Evolutionary conservation across 2,888 invertebrate genomes (phyloP).

Genomic region (Limenitis camilla): DNA sequence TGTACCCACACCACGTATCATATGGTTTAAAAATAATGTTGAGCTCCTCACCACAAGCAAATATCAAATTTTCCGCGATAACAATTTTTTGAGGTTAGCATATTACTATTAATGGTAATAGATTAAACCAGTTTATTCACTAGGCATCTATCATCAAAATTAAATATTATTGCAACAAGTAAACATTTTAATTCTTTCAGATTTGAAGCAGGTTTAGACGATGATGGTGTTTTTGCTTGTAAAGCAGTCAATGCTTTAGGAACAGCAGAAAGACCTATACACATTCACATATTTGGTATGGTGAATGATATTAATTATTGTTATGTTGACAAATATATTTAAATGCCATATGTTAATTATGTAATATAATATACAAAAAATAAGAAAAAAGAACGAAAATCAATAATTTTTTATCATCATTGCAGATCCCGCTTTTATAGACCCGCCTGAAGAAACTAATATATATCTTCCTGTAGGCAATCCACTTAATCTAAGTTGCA

Average conservation of each 20-base stretch:
- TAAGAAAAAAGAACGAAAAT: no score
- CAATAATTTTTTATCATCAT: no score
- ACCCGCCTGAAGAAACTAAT: slow-evolving; percentile 25
- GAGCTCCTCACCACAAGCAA: slow-evolving; percentile 19
- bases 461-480: slow-evolving; percentile 28
- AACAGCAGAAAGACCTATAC: slow-evolving; percentile 22
- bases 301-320: no score
- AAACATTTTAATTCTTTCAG: slow-evolving; percentile 14
- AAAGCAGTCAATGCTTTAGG: slow-evolving; percentile 34
- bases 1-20: slow-evolving; percentile 34
- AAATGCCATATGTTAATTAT: no score
- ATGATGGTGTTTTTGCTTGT: slow-evolving; percentile 36
- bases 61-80: slow-evolving; percentile 27
- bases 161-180: no score
- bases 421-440: slow-evolving; percentile 32
- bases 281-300: slow-evolving; percentile 30
- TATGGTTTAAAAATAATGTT: slow-evolving; percentile 33
- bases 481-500: slow-evolving; percentile 31
- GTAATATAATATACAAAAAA: no score
- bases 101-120: not conserved
- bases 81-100: slow-evolving; percentile 20
- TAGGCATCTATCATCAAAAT: no score
- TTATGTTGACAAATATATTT: no score
- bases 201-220: slow-evolving; percentile 21
- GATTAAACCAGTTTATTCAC: no score